These are phyloP conservation scores for Parnassius apollo DNA, from an alignment of 2,888 invertebrate species.

Conservation along the genomic window DNA sequence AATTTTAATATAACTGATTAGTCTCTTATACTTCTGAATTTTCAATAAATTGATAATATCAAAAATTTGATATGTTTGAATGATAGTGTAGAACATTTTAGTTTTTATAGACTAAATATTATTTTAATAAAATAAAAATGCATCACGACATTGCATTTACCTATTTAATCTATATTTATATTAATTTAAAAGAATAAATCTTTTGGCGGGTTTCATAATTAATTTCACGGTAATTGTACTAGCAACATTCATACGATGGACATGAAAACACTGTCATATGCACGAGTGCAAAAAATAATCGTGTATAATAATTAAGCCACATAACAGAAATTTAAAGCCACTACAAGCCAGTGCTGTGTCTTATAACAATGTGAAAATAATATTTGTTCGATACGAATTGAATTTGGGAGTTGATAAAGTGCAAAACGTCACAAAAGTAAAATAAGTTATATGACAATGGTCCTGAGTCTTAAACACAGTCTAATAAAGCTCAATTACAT, in stretches of 20 bases:
- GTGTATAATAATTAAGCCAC: slow-evolving; percentile 39
- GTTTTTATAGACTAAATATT: slow-evolving; percentile 23
- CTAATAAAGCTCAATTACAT: slow-evolving; percentile 74
- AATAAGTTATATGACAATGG: slow-evolving; percentile 60
- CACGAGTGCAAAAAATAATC: slow-evolving; percentile 29
- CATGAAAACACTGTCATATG: slow-evolving; percentile 26
- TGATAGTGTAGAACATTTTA: slow-evolving; percentile 16
- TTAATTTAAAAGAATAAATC: slow-evolving; percentile 22
- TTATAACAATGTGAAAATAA: slow-evolving; percentile 55
- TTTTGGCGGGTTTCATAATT: slow-evolving; percentile 27
- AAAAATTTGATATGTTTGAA: slow-evolving; percentile 29
- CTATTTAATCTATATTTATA: slow-evolving; percentile 21
- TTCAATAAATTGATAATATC: too few species aligned
- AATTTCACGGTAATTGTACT: slow-evolving; percentile 28
- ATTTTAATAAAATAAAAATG: slow-evolving; percentile 27
- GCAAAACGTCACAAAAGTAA: slow-evolving; percentile 60
- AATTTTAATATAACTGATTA: neutral
- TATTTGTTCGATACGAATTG: slow-evolving; percentile 54
- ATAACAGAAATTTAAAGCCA: slow-evolving; percentile 52
- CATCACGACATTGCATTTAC: slow-evolving; percentile 28
- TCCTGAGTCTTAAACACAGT: slow-evolving; percentile 76
- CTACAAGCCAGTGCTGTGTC: slow-evolving; percentile 69
- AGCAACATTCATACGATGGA: slow-evolving; percentile 20
- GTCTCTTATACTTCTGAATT: neutral
- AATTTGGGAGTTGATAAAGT: slow-evolving; percentile 55